A percentile compares a stretch with the other conserved stretches of the same genome.
Conservation (phyloP, 2,888 invertebrate species). For the Aphodius sticticus region DNA sequence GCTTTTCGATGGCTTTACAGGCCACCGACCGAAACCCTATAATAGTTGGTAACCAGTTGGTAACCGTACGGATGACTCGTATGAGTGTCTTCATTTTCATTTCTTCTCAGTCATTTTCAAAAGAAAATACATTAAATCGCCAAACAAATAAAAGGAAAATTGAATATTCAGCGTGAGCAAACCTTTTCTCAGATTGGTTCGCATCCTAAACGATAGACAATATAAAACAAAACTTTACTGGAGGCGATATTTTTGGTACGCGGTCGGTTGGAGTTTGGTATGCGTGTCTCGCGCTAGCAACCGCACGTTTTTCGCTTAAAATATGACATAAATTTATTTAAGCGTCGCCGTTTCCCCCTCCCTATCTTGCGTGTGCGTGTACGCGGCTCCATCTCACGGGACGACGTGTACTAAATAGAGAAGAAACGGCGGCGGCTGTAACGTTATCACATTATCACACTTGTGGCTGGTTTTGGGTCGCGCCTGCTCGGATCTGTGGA, state of each 20-base stretch:
- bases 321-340: slow-evolving; percentile 4
- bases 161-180: not conserved
- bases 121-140: not conserved
- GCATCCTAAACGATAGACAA: not conserved
- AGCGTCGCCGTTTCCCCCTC: not conserved
- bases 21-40: too few species aligned
- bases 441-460: not conserved
- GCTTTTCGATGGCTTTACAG: too few species aligned
- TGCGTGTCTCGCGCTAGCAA: not conserved
- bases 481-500: too few species aligned
- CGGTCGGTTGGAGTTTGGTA: not conserved
- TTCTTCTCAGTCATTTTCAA: too few species aligned
- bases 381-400: not conserved
- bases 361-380: not conserved
- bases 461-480: not conserved
- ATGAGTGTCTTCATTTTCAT: too few species aligned
- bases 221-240: not conserved
- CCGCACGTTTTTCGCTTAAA: not conserved
- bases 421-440: not conserved
- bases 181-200: not conserved
- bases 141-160: not conserved
- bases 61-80: too few species aligned
- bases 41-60: too few species aligned
- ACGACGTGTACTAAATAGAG: not conserved
- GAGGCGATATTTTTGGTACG: not conserved